phyloP scores from a whole-genome alignment of 2,113 vertebrate species.

The Callaeas wilsoni region DNA sequence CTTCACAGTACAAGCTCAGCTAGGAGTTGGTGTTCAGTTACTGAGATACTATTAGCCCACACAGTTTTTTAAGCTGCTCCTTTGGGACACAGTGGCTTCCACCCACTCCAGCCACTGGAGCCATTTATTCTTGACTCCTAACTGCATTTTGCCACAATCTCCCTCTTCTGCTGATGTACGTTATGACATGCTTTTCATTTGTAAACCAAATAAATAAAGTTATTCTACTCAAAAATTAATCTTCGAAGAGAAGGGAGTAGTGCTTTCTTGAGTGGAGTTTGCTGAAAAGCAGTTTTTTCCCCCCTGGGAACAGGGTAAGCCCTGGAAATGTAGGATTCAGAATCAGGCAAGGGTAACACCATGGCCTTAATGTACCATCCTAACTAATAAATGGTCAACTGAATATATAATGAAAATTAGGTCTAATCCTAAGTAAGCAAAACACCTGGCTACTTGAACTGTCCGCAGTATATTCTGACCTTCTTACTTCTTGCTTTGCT shows the following conservation, averaged over 20 bases:
- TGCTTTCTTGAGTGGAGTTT: neutral
- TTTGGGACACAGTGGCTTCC: neutral
- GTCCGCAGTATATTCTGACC: neutral
- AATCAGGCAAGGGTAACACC: neutral
- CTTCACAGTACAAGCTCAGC: neutral
- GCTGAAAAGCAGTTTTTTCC: neutral
- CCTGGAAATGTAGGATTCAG: neutral
- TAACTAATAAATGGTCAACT: neutral
- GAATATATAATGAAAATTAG: neutral
- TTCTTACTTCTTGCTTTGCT: neutral
- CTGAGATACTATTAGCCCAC: neutral
- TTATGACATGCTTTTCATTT: neutral
- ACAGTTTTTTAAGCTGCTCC: neutral
- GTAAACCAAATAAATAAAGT: neutral
- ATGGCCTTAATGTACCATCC: neutral
- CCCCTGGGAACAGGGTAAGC: fast-evolving
- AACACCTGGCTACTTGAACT: neutral
- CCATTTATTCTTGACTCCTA: neutral
- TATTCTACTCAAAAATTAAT: neutral
- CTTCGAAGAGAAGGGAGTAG: neutral
- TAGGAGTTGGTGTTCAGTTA: neutral
- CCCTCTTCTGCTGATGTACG: neutral
- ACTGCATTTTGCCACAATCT: neutral
- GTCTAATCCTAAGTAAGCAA: neutral
- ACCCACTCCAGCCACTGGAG: neutral